Conservation (phyloP, 1,140 invertebrate genomes). For the Drusus annulatus region DNA sequence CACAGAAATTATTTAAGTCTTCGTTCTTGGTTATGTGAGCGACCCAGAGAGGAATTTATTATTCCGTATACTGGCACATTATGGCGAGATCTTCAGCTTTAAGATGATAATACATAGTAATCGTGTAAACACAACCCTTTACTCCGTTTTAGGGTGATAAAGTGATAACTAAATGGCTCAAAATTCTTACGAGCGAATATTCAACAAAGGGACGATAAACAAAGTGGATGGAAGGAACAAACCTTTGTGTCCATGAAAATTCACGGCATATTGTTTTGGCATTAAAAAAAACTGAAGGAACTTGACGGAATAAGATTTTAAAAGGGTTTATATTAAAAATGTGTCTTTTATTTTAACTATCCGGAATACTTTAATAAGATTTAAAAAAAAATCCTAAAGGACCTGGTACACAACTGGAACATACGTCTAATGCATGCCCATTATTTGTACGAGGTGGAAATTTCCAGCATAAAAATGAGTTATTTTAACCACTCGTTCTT, state of each 20-base stretch:
- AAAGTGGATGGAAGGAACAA: not conserved
- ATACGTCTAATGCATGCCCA: too few relatives aligned
- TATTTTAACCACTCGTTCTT: too few relatives aligned
- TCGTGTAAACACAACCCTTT: slow-evolving; percentile 25
- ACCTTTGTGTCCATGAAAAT: not conserved
- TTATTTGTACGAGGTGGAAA: too few relatives aligned
- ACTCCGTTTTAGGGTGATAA: not conserved
- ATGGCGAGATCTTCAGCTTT: slow-evolving; percentile 7
- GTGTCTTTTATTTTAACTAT: too few relatives aligned
- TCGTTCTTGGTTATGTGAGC: slow-evolving; percentile 4
- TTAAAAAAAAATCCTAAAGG: too few relatives aligned
- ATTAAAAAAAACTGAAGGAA: too few relatives aligned
- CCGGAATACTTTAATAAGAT: too few relatives aligned
- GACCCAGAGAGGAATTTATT: slow-evolving; percentile 26
- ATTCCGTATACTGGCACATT: slow-evolving; percentile 15
- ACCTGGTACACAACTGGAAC: too few relatives aligned
- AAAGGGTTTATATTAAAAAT: too few relatives aligned
- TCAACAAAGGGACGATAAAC: slow-evolving; percentile 3
- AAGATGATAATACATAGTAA: slow-evolving; percentile 31
- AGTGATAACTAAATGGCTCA: slow-evolving; percentile 4
- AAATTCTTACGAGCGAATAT: slow-evolving; percentile 27
- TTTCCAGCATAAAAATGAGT: too few relatives aligned
- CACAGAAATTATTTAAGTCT: slow-evolving; percentile 22
- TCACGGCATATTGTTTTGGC: not conserved
- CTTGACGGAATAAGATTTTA: too few relatives aligned